phyloP scores from a whole-genome alignment of 2,797 vertebrate genomes.

The Sebastes hopkinsi region DNA sequence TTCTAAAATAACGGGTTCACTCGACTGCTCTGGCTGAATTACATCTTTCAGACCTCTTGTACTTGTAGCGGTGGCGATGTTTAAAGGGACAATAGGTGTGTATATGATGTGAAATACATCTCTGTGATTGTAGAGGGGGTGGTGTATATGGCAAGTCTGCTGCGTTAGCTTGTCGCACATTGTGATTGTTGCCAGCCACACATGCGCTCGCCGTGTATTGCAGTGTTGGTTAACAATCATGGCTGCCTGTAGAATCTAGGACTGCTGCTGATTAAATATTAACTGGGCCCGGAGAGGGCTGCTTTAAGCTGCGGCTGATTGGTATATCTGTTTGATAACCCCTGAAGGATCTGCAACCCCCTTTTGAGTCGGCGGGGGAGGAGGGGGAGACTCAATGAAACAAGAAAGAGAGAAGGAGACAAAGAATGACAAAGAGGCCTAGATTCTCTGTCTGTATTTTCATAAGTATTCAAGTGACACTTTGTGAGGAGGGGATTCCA shows the following conservation, averaged over 20 bases:
- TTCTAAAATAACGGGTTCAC: slow-evolving; percentile 10
- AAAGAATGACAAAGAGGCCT: slow-evolving; percentile 43
- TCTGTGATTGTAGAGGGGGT: not conserved
- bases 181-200: slow-evolving; percentile 30
- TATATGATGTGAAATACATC: slow-evolving; percentile 1
- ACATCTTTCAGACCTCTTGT: slow-evolving; percentile 15
- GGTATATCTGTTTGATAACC: slow-evolving; percentile 75
- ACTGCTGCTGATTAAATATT: slow-evolving; percentile 82
- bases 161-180: slow-evolving; percentile 26
- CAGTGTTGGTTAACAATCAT: slow-evolving; percentile 65
- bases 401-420: slow-evolving; percentile 38
- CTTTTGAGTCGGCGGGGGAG: slow-evolving; percentile 32
- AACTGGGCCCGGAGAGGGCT: slow-evolving; percentile 68
- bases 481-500: slow-evolving; percentile 10
- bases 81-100: slow-evolving; percentile 10
- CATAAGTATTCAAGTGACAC: slow-evolving; percentile 20
- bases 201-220: not conserved
- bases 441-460: slow-evolving; percentile 41
- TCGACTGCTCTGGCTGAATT: slow-evolving; percentile 18
- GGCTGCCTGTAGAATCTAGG: slow-evolving; percentile 77
- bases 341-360: slow-evolving; percentile 66
- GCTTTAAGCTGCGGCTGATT: slow-evolving; percentile 76
- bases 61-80: not conserved
- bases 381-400: slow-evolving; percentile 45
- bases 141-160: slow-evolving; percentile 1